phyloP scores from a whole-genome alignment of 92 coral and sea anemone species.

The Porites lobata region DNA sequence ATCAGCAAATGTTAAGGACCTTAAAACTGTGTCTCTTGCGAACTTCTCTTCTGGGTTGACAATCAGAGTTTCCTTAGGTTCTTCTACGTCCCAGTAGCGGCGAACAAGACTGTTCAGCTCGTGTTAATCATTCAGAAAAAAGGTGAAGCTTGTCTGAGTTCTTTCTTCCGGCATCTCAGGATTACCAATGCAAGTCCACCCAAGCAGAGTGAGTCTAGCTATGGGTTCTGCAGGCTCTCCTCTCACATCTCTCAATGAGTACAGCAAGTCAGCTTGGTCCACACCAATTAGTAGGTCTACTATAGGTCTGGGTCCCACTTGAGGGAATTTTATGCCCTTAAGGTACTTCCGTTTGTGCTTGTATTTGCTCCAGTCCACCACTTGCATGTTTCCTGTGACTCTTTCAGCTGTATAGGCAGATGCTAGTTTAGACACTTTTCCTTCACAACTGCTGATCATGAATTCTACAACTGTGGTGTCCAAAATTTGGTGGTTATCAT shows the following conservation, averaged over 20 bases:
- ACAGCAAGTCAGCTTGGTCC: constrained; percentile 59
- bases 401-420: constrained; percentile 66
- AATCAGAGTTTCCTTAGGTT: too few species aligned
- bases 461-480: constrained; percentile 10
- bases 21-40: too few species aligned
- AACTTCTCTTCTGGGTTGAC: too few species aligned
- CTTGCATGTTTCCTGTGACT: constrained; percentile 76
- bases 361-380: constrained; percentile 63
- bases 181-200: constrained; percentile 74
- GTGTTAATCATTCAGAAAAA: constrained; percentile 21
- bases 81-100: too few species aligned
- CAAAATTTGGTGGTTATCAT: constrained; percentile 57
- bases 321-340: constrained; percentile 56
- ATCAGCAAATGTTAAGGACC: too few species aligned
- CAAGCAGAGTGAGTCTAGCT: constrained; percentile 62
- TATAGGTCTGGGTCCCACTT: constrained; percentile 47
- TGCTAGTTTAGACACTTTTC: too few species aligned
- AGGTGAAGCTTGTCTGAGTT: constrained; percentile 26
- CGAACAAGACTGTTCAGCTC: not conserved
- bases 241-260: constrained; percentile 49
- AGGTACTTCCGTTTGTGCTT: constrained; percentile 54
- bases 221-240: constrained; percentile 66
- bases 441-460: too few species aligned
- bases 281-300: constrained; percentile 68
- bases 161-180: constrained; percentile 12